Conservation (phyloP, 2,797 vertebrate species). For the Cichlasoma orientale region DNA sequence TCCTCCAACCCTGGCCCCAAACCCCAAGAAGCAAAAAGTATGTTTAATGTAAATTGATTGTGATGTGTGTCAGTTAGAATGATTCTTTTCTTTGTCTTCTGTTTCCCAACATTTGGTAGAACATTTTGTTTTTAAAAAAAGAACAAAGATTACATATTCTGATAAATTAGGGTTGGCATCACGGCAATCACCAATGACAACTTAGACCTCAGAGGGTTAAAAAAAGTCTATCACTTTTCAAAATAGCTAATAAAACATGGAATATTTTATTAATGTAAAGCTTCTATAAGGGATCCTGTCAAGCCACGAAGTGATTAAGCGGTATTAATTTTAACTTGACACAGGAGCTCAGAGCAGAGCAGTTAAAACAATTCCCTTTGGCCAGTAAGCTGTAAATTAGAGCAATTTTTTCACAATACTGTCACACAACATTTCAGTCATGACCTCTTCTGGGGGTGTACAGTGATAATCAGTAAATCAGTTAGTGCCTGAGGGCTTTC, state of each 20-base stretch:
- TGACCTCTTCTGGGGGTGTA: neutral
- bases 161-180: neutral
- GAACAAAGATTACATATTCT: neutral
- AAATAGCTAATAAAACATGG: neutral
- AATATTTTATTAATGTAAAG: neutral
- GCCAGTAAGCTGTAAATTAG: neutral
- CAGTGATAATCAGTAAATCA: neutral
- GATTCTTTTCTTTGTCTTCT: no score
- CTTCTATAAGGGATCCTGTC: neutral
- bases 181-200: neutral
- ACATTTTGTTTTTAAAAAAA: neutral
- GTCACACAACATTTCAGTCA: neutral
- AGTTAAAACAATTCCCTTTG: no score
- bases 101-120: no score
- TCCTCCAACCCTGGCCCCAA: neutral
- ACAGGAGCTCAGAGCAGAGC: no score
- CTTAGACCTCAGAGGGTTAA: no score
- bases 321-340: neutral
- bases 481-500: neutral
- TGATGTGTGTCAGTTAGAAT: no score
- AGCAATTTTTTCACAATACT: neutral
- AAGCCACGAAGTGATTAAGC: neutral
- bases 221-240: no score
- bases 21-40: accelerated
- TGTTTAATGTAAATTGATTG: neutral